Evolutionary conservation across 2,888 invertebrate genomes (phyloP).

Genomic region (Amblyjoppa proteus): DNA sequence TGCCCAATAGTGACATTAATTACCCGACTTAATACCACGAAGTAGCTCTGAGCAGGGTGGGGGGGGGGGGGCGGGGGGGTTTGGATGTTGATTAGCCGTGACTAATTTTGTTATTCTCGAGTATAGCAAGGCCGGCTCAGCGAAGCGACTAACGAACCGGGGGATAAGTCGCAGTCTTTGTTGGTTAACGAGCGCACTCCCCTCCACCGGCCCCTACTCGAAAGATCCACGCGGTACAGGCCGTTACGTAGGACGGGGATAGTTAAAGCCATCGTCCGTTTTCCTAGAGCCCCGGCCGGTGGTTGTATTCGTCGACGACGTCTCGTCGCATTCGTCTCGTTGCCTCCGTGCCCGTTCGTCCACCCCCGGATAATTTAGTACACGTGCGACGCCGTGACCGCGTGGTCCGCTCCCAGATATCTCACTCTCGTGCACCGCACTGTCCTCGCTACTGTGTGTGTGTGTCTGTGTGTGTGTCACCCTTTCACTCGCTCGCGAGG

Average conservation of each 20-base stretch:
- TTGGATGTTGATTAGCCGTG: constrained; percentile 57
- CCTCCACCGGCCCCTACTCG: constrained; percentile 8
- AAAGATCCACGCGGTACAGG: neutral
- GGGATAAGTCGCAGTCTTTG: constrained; percentile 39
- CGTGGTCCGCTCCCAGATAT: constrained; percentile 22
- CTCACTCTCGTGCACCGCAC: neutral
- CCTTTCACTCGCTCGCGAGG: constrained; percentile 36
- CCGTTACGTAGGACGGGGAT: constrained; percentile 28
- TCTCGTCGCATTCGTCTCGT: constrained; percentile 5
- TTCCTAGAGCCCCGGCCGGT: constrained; percentile 15
- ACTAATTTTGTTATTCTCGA: constrained; percentile 64
- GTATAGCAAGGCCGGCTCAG: constrained; percentile 10
- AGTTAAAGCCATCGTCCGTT: constrained; percentile 39
- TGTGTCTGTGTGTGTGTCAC: neutral
- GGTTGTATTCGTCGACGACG: constrained; percentile 7
- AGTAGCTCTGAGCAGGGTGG: neutral
- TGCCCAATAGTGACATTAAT: constrained; percentile 3
- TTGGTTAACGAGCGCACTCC: constrained; percentile 62
- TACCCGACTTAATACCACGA: constrained; percentile 11
- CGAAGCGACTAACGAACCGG: constrained; percentile 34
- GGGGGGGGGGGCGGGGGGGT: neutral
- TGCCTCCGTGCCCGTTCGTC: constrained; percentile 37
- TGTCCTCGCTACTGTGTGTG: neutral
- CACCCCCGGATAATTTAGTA: constrained; percentile 57
- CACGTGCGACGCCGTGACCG: constrained; percentile 52